Conservation (phyloP, 1,140 invertebrate species). For the Drosophila mayri region DNA sequence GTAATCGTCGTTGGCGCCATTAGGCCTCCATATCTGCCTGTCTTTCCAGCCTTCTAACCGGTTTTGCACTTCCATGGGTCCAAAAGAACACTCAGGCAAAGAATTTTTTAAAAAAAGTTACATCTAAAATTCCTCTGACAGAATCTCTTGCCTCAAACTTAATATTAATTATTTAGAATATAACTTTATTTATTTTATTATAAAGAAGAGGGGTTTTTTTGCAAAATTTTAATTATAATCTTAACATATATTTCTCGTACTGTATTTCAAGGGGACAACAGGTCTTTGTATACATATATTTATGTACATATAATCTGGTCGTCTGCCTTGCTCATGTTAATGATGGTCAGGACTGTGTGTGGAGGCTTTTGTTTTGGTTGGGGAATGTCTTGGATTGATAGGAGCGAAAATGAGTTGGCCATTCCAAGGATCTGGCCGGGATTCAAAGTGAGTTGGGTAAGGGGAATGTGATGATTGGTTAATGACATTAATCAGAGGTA, state of each 20-base stretch:
- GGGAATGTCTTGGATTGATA: conserved; percentile 41
- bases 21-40: conserved; percentile 29
- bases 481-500: not conserved
- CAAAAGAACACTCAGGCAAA: not conserved
- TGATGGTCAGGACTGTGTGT: conserved; percentile 20
- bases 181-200: too few species aligned
- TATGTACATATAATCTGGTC: conserved; percentile 10
- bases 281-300: conserved; percentile 14
- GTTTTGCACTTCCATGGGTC: conserved; percentile 12
- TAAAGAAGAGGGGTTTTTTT: not conserved
- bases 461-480: conserved; percentile 10
- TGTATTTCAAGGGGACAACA: conserved; percentile 25
- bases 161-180: not conserved
- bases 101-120: not conserved
- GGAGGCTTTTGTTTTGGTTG: conserved; percentile 31
- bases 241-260: not conserved
- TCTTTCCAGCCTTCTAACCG: conserved; percentile 15
- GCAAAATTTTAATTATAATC: not conserved
- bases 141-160: not conserved
- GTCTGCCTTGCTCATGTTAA: conserved; percentile 34
- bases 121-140: too few species aligned
- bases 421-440: conserved; percentile 11
- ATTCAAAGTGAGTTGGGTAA: not conserved
- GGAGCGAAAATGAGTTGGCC: conserved; percentile 33
- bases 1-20: conserved; percentile 75